Percentiles rank a stretch among this genome's conserved stretches.
These are phyloP conservation scores for Prolemur simus DNA, from an alignment of 2,113 vertebrate species.

Conservation along the genomic window DNA sequence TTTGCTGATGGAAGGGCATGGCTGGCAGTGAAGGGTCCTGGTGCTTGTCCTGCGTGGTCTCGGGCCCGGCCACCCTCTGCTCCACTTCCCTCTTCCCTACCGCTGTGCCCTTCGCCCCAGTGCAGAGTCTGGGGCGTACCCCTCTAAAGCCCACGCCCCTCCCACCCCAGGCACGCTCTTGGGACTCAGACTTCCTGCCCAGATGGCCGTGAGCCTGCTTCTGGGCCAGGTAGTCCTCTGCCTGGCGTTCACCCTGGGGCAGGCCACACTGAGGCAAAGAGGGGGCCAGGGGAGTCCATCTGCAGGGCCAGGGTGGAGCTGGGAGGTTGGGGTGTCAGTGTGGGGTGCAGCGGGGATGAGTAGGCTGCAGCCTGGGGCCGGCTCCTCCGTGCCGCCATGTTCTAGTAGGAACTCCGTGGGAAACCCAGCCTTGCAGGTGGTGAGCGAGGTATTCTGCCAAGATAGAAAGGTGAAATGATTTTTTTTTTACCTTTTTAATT, in stretches of 20 bases:
- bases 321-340: background rate
- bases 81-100: background rate
- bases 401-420: background rate
- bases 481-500: background rate
- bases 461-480: background rate
- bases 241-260: background rate
- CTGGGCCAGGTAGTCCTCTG: background rate
- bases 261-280: background rate
- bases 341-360: background rate
- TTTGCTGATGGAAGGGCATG: background rate
- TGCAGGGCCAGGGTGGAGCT: background rate
- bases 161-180: background rate
- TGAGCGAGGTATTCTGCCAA: background rate
- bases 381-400: background rate
- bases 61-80: background rate
- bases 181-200: background rate
- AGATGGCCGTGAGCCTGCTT: background rate
- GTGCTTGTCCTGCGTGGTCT: background rate
- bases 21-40: background rate
- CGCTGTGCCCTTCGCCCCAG: background rate
- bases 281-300: background rate
- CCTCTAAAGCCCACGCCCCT: background rate
- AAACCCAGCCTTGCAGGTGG: background rate
- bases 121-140: background rate
- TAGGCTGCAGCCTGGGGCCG: background rate